phyloP scores from a whole-genome alignment of 2,888 invertebrate species.

The Hedya salicella region DNA sequence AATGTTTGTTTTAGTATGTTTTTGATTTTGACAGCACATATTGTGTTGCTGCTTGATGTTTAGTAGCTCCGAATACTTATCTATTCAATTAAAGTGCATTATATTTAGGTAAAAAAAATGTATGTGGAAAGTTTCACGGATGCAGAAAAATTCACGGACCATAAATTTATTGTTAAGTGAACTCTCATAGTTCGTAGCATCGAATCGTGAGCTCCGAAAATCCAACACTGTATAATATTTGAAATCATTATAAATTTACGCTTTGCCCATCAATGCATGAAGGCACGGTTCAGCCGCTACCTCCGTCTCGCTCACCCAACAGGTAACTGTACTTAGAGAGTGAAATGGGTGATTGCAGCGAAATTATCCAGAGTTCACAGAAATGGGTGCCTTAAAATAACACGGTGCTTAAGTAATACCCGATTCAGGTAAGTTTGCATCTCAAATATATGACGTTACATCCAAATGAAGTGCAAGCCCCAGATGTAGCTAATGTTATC shows the following conservation, averaged over 20 bases:
- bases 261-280: constrained; percentile 19
- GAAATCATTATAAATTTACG: constrained; percentile 15
- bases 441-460: neutral
- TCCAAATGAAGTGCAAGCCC: neutral
- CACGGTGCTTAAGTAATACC: neutral
- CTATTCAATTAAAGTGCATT: too few species aligned
- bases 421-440: neutral
- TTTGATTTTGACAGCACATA: too few species aligned
- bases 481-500: too few species aligned
- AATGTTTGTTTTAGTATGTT: too few species aligned
- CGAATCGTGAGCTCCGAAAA: neutral
- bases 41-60: too few species aligned
- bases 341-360: constrained; percentile 14
- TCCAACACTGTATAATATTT: constrained; percentile 2
- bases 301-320: constrained; percentile 22
- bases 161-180: neutral
- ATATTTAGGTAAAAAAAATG: too few species aligned
- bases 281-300: constrained; percentile 13
- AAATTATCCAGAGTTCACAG: constrained; percentile 6
- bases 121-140: neutral
- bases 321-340: constrained; percentile 21
- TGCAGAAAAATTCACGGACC: neutral
- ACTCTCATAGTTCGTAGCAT: neutral
- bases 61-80: too few species aligned
- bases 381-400: constrained; percentile 11